phyloP scores from a whole-genome alignment of 2,888 invertebrate genomes.

The Hyposoter didymator region DNA sequence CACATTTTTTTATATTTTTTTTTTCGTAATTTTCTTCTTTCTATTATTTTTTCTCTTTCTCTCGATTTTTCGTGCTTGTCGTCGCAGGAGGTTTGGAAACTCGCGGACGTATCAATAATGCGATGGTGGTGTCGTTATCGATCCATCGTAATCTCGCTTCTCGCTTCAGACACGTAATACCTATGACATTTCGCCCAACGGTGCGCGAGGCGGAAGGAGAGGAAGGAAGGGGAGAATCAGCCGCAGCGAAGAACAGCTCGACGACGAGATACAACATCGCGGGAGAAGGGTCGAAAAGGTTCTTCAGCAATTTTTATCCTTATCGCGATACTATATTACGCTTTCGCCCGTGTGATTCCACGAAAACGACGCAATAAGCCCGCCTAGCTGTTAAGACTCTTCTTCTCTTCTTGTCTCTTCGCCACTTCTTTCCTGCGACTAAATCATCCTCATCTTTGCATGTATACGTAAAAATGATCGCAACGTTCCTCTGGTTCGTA shows the following conservation, averaged over 20 bases:
- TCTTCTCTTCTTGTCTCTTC: conserved; percentile 35
- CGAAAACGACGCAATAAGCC: conserved; percentile 64
- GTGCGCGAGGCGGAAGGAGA: neutral
- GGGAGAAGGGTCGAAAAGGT: conserved; percentile 59
- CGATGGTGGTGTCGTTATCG: conserved; percentile 56
- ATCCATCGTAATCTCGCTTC: conserved; percentile 57
- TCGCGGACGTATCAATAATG: conserved; percentile 59
- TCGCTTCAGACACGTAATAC: conserved; percentile 51
- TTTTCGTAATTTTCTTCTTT: neutral
- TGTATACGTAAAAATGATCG: neutral
- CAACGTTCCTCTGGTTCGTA: neutral
- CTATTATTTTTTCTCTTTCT: neutral
- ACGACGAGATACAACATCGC: conserved; percentile 16
- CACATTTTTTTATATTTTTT: neutral
- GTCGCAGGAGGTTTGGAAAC: conserved; percentile 33
- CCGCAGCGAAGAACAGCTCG: conserved; percentile 25
- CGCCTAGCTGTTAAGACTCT: conserved; percentile 31
- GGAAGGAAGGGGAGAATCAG: neutral
- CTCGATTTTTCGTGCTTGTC: neutral
- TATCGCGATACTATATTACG: conserved; percentile 49
- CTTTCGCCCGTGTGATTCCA: conserved; percentile 47
- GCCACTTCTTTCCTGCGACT: neutral
- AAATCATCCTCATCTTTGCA: conserved; percentile 11
- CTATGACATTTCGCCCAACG: conserved; percentile 46
- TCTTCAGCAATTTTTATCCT: conserved; percentile 62